Base-by-base conservation (phyloP, 1,140 invertebrate genomes). In the Plectrocnemia conspersa region DNA sequence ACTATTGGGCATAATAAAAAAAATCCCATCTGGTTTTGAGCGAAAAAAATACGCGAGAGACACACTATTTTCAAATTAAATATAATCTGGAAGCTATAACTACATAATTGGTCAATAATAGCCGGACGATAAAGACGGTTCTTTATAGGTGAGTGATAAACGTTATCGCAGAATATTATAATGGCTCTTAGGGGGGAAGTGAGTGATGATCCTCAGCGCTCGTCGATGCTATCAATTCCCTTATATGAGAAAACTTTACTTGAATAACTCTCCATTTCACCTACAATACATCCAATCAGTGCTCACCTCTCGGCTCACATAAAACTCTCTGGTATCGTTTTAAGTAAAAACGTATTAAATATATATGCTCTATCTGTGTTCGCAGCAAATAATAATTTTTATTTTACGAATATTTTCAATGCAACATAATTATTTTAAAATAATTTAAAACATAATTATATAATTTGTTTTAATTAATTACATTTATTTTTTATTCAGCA, bases 221-320 rank as follows among this genome's bases (percentile, higher is more conserved):
- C 21, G 4, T 24, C 18, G 25, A 21, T 41, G 21, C 16, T 38
- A 29, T 46, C 18, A 33, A 18, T 29, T 52, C 40, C 40, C 29
- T 45, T 49, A 42, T 42, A 60, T 56, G 47, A 53, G 44, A 53
- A 60, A 60, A 60, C 25, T 60, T 60, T 52, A 27, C 46, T 25
- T 42, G 58, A 56, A 48, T 55, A 52, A 56, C 53, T 60, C 48
- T 60, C 53, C 38, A 56, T 56, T 60, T 56, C 54, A 60, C 58
- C 58, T 59, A 60, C 58, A 60, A 60, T 60, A 60, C 42, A 56
- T 46, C 58, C 58, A 60, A 60, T 60, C 58, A 60, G 42, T 32
- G 47, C 47, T 60, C 58, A 60, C 58, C 53, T 60, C 48, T 60
- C 27, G 46, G 42, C 58, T 56, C 22, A 25, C 40, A 49, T 50